Percentiles rank a stretch among this genome's conserved stretches.
These are phyloP conservation scores for Rhodinocichla rosea DNA, from an alignment of 2,113 vertebrate species.

Conservation along the genomic window DNA sequence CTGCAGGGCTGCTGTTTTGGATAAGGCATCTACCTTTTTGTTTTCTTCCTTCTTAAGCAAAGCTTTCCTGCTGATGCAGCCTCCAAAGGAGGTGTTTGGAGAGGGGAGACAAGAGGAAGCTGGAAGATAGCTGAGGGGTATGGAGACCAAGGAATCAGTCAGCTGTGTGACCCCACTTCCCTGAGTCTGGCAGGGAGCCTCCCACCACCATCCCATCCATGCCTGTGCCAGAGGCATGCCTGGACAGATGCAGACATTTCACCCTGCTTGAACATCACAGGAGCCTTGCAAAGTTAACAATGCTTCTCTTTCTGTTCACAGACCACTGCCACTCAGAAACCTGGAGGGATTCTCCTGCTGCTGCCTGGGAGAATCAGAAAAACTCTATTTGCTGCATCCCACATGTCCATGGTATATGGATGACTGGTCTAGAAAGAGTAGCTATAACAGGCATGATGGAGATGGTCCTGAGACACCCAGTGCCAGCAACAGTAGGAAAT, in stretches of 20 bases:
- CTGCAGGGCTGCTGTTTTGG: neutral
- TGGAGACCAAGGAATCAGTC: neutral
- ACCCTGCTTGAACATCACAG: neutral
- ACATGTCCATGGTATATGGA: fast-evolving
- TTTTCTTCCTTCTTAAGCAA: neutral
- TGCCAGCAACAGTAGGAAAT: too few species aligned
- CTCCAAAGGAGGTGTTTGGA: neutral
- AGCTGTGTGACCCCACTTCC: fast-evolving
- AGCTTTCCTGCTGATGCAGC: neutral
- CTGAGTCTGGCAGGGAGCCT: neutral
- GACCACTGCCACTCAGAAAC: neutral
- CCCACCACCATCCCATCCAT: fast-evolving
- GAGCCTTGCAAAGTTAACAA: neutral
- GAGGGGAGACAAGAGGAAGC: neutral
- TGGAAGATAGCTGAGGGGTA: neutral
- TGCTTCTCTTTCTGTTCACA: neutral
- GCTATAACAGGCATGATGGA: too few species aligned
- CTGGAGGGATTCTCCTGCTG: neutral
- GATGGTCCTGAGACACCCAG: too few species aligned
- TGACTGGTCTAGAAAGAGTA: too few species aligned
- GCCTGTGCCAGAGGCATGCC: neutral
- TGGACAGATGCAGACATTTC: neutral
- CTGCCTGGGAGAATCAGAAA: neutral
- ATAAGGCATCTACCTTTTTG: neutral
- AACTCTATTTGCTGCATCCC: neutral